phyloP scores from a whole-genome alignment of 2,888 invertebrate genomes.

The Tenthredo notha region DNA sequence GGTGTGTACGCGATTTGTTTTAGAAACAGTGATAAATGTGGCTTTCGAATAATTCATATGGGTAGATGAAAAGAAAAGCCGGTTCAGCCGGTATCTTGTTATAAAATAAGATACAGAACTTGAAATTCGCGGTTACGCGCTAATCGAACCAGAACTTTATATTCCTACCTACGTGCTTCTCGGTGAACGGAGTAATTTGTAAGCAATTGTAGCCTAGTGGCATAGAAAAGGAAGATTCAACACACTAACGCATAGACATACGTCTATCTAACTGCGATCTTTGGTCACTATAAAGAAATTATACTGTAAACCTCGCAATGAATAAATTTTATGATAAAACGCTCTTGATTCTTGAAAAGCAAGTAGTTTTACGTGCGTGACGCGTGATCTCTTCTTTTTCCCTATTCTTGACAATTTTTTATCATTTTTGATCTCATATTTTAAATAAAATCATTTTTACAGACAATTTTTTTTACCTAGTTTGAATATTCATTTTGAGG shows the following conservation, averaged over 20 bases:
- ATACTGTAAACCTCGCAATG: not conserved
- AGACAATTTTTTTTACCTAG: not conserved
- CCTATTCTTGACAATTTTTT: not conserved
- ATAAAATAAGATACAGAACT: slow-evolving; percentile 4
- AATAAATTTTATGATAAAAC: not conserved
- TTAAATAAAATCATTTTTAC: not conserved
- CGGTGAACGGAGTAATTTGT: slow-evolving; percentile 48
- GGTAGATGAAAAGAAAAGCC: slow-evolving; percentile 1
- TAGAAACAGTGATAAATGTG: not conserved
- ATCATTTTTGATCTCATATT: not conserved
- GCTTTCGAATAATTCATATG: not conserved
- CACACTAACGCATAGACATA: slow-evolving; percentile 19
- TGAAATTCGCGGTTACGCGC: slow-evolving; percentile 41
- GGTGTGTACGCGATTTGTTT: not conserved
- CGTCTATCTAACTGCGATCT: not conserved
- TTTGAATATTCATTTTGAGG: not conserved
- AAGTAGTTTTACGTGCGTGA: not conserved
- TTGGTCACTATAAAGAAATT: not conserved
- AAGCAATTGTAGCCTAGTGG: slow-evolving; percentile 51
- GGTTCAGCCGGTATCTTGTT: not conserved
- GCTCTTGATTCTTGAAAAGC: not conserved
- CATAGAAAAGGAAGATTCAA: slow-evolving; percentile 45
- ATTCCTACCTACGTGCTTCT: not conserved
- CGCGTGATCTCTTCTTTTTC: not conserved
- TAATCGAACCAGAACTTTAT: slow-evolving; percentile 48